Conservation (phyloP, 1,140 invertebrate genomes). For the Cherax destructor region DNA sequence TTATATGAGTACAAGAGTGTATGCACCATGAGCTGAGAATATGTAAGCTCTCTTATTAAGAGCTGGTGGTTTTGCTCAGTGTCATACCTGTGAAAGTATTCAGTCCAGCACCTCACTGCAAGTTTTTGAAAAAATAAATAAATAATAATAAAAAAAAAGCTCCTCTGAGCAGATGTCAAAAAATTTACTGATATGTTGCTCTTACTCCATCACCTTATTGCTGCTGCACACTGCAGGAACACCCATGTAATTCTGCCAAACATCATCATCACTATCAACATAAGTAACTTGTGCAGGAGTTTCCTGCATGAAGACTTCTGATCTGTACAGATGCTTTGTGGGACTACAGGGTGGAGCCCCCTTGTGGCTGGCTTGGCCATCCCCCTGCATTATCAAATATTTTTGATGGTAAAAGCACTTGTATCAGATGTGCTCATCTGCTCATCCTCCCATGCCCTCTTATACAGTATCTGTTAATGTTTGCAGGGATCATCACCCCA, state of each 20-base stretch:
- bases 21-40: not conserved
- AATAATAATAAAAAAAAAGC: not conserved
- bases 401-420: conserved; percentile 8
- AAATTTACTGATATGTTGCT: conserved; percentile 2
- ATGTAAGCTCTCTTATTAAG: not conserved
- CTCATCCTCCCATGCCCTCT: not conserved
- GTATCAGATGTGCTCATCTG: conserved; percentile 26
- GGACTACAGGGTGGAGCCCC: not conserved
- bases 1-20: not conserved
- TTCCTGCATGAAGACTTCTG: conserved; percentile 1
- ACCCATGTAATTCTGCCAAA: conserved; percentile 25
- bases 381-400: not conserved
- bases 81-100: not conserved
- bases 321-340: conserved; percentile 11
- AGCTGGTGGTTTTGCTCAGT: not conserved
- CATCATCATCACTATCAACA: conserved; percentile 32
- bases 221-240: not conserved
- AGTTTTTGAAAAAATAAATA: no score
- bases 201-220: conserved; percentile 17
- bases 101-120: conserved; percentile 19
- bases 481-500: no score
- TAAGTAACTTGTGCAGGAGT: conserved; percentile 6
- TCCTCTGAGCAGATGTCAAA: conserved; percentile 1
- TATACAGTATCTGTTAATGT: no score
- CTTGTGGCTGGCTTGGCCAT: not conserved